These are phyloP conservation scores for Chunga burmeisteri DNA, from an alignment of 2,113 vertebrate genomes.

Conservation along the genomic window DNA sequence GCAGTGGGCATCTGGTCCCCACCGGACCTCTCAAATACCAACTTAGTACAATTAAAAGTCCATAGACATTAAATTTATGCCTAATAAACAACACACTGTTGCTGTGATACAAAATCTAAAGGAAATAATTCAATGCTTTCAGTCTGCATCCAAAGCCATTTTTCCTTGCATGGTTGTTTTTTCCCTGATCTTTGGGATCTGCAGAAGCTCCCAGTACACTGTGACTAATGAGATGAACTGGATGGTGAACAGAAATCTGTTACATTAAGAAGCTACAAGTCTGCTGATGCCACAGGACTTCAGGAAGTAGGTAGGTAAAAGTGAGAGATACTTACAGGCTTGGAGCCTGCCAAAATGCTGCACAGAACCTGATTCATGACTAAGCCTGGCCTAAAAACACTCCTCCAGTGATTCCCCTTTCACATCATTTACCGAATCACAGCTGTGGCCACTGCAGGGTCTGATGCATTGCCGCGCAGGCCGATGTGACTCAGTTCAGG, in stretches of 20 bases:
- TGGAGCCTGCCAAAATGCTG: background rate
- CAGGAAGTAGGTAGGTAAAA: background rate
- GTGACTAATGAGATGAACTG: background rate
- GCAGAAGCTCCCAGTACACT: background rate
- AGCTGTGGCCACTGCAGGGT: background rate
- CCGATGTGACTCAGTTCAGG: constrained; percentile 19
- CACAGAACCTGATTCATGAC: background rate
- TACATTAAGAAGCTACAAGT: background rate
- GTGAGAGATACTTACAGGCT: background rate
- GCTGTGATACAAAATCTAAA: background rate
- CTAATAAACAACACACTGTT: background rate
- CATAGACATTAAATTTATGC: background rate
- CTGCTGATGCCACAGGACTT: background rate
- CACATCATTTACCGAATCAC: background rate
- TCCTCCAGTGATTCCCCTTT: background rate
- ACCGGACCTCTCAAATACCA: background rate
- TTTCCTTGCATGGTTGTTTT: background rate
- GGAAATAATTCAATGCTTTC: background rate
- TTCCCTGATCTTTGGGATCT: background rate
- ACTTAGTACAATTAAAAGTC: background rate
- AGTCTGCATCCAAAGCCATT: background rate
- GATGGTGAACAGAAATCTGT: background rate
- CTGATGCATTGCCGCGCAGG: background rate
- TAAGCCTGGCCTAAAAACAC: background rate
- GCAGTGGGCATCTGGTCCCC: background rate